phyloP scores from a whole-genome alignment of 1,140 invertebrate genomes.

The Melipona quadrifasciata region DNA sequence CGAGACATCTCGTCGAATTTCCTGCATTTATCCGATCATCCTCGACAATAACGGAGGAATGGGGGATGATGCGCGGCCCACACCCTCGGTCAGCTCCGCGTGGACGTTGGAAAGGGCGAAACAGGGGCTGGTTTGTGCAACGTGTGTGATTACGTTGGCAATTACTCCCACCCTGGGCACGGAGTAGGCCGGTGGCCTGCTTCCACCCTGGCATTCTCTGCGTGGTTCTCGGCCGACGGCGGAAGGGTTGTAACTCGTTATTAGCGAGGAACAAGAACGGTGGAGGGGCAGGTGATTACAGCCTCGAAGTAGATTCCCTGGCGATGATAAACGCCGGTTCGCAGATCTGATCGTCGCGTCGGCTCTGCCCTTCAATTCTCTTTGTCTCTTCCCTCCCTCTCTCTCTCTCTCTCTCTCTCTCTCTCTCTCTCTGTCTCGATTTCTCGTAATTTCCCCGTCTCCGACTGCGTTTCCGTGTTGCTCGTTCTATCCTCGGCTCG shows the following conservation, averaged over 20 bases:
- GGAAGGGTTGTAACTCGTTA: slow-evolving; percentile 79
- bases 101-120: slow-evolving; percentile 24
- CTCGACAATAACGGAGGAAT: slow-evolving; percentile 64
- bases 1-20: slow-evolving; percentile 61
- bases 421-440: neutral
- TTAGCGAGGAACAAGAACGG: slow-evolving; percentile 71
- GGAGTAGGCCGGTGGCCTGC: slow-evolving; percentile 35
- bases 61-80: slow-evolving; percentile 50
- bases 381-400: neutral
- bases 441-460: slow-evolving; percentile 16
- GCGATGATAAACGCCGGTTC: slow-evolving; percentile 75
- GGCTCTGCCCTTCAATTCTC: slow-evolving; percentile 33
- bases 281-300: slow-evolving; percentile 74
- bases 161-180: slow-evolving; percentile 75
- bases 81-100: slow-evolving; percentile 63
- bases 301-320: slow-evolving; percentile 73
- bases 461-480: neutral
- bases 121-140: slow-evolving; percentile 70
- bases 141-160: slow-evolving; percentile 80
- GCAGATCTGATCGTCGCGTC: slow-evolving; percentile 63
- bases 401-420: neutral
- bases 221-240: slow-evolving; percentile 56
- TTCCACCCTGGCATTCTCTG: slow-evolving; percentile 42
- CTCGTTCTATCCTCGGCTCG: neutral
- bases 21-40: slow-evolving; percentile 66